Evolutionary conservation across 2,888 invertebrate species (phyloP), one percentile per base, ranked within the genome.

Genomic region (Mimachlamys varia): DNA sequence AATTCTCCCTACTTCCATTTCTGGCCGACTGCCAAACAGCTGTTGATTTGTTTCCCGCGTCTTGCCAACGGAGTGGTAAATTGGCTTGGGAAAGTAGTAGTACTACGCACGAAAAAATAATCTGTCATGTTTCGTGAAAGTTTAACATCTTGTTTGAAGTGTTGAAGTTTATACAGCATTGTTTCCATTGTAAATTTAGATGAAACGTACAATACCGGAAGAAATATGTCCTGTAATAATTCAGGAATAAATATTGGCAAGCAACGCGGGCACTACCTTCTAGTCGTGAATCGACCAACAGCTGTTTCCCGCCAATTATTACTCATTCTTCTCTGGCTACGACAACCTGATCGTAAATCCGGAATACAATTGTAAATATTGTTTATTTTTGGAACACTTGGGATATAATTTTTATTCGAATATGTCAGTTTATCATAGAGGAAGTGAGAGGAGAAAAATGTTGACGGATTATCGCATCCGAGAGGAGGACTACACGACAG

Each of bases 221-320:
- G 5, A 15, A 88, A n/a, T 12, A 50, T 88, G 2, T 22, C 15
- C 1, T 15, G 4, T 50, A 37, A 15, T 3, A 4, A 53, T 38
- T 22, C 37, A 33, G 10, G 19, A 17, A 22, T 2, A 89, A 89
- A 22, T 87, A 88, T 53, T 89, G 37, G 89, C 33, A 76, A 87
- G 88, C 33, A n/a, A 58, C 27, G 88, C 91, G 89, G 88, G 89
- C 91, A 90, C 88, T 87, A 90, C 91, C 90, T 91, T 92, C 92
- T 92, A 90, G 92, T 93, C 93, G 94, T 95, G 95, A 95, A 95
- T 95, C 93, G 94, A 93, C 94, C 93, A 93, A 94, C 94, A 94
- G 94, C 95, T 94, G 94, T 96, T 96, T 96, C 96, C 96, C 96
- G 96, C 96, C 96, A 96, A 96, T 96, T 96, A 95, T 94, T 96